Base-by-base conservation (phyloP, 2,113 vertebrate genomes). In the Pica pica region DNA sequence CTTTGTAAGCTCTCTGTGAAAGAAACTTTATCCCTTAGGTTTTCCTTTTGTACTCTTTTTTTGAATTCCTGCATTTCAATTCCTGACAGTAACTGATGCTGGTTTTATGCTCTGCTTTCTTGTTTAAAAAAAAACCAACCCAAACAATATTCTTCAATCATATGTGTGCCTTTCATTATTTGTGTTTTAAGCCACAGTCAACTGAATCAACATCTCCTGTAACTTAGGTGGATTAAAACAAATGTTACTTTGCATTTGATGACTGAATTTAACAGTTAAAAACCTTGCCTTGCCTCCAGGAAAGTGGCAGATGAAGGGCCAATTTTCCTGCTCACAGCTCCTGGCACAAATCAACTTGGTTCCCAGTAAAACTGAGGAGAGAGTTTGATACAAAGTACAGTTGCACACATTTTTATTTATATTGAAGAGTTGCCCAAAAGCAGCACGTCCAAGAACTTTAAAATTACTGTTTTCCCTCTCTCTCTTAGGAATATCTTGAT, bases 391-490 rank as follows among this genome's bases (percentile, higher is more conserved):
- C 65, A 79, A 93, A 95, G 82, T 73, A 82, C 74, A 91, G 74
- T 91, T 57, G 41, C 87, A 94, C 56, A 28, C 67, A 5, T 63
- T 68, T 84, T 85, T 93, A 37, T 96, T 96, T 96, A 39, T 49
- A 50, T 94, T 94, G 93, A 85, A 78, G 60, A 50, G 31, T 3
- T 94, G 74, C 90, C 93, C 82, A 83, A 88, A 80, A 83, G 55
- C 64, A 93, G 68, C 64, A 37, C 1, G 0, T 82, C 92, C 88
- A 96, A 96, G 92, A 93, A 86, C 85, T 92, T 96, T 77, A 67
- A 91, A 87, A 91, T 95, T 55, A 49, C 93, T 90, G 39, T 80
- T 91, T 96, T 79, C 35, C 61, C 12, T 88, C 77, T 87, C 77
- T 87, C 82, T 88, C 85, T 67, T 39, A 94, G 95, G 94, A 96